Evolutionary conservation across 2,113 vertebrate species (phyloP), one percentile per base, ranked within the genome.

Genomic region (Megaceryle maxima): DNA sequence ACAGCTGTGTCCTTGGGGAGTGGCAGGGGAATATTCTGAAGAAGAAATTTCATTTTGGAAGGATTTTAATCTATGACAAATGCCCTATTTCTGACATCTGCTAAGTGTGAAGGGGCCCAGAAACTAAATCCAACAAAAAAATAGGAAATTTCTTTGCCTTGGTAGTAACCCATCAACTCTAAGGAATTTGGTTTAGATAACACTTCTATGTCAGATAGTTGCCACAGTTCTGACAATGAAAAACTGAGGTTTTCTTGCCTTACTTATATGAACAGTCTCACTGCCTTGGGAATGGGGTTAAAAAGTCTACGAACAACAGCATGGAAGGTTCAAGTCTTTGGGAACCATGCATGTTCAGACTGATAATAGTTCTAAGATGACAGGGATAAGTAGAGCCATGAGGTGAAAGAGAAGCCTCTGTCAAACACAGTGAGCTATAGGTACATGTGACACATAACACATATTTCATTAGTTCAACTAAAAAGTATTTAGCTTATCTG

Each of bases 101-200:
- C 4, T 57, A 81, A 90, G 25, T 5, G 26, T 50, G 59, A 90
- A 86, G 51, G 22, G 63, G 46, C n/a, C 8, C 33, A 66, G 26
- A 89, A 76, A 43, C 63, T 81, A 95, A 94, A 89, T 60, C 60
- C n/a, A 81, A 90, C 56, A 80, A 74, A 90, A 66, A 67, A 3
- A 3, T 3, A 29, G 37, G 69, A 88, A 50, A 67, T 88, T 44
- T 39, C 70, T 75, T 87, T 79, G 73, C 76, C 92, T 93, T 67
- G 51, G 25, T 56, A 77, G 73, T 64, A 92, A 83, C 1, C 0
- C 46, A 33, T 78, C 53, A 67, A 37, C 56, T 88, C 43, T 75
- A 26, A 94, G 48, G 76, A 89, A 83, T 88, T 13, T 62, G 62
- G 73, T 60, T 84, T 15, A 75, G 73, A 21, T 88, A 91, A 68